phyloP scores from a whole-genome alignment of 2,888 invertebrate species.

The Cheilosia soror region DNA sequence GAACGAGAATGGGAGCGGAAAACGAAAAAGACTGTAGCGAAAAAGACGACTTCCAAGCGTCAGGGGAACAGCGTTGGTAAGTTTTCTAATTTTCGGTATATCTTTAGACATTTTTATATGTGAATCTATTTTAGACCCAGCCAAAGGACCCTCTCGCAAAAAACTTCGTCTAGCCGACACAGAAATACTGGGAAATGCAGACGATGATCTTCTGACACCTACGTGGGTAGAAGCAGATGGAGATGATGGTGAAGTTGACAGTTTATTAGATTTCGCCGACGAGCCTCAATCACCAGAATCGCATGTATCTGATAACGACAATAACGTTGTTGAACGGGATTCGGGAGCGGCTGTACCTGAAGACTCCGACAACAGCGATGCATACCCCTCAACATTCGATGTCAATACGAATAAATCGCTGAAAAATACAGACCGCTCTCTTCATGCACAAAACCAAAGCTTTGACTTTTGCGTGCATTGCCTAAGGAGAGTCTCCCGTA shows the following conservation, averaged over 20 bases:
- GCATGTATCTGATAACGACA: slow-evolving; percentile 6
- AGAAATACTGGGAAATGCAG: slow-evolving; percentile 67
- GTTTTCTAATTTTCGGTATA: not conserved
- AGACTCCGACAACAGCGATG: slow-evolving; percentile 25
- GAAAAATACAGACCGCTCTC: slow-evolving; percentile 75
- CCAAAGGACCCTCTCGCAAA: slow-evolving; percentile 60
- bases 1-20: slow-evolving; percentile 44
- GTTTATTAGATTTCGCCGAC: slow-evolving; percentile 75
- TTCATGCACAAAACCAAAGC: slow-evolving; percentile 68
- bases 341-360: not conserved
- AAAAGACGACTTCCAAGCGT: slow-evolving; percentile 66
- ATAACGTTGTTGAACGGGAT: not conserved
- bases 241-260: slow-evolving; percentile 70
- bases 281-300: slow-evolving; percentile 37
- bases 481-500: slow-evolving; percentile 74
- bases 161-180: slow-evolving; percentile 59
- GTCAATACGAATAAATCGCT: slow-evolving; percentile 62
- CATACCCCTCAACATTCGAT: slow-evolving; percentile 27
- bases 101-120: not conserved
- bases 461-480: slow-evolving; percentile 77
- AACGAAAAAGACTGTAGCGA: slow-evolving; percentile 62
- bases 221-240: slow-evolving; percentile 77
- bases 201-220: slow-evolving; percentile 76
- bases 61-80: slow-evolving; percentile 38
- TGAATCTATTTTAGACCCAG: slow-evolving; percentile 21